A percentile compares a stretch with the other conserved stretches of the same genome.
Conservation (phyloP, 64 coral and sea anemone species). For the Cladopsammia gracilis region DNA sequence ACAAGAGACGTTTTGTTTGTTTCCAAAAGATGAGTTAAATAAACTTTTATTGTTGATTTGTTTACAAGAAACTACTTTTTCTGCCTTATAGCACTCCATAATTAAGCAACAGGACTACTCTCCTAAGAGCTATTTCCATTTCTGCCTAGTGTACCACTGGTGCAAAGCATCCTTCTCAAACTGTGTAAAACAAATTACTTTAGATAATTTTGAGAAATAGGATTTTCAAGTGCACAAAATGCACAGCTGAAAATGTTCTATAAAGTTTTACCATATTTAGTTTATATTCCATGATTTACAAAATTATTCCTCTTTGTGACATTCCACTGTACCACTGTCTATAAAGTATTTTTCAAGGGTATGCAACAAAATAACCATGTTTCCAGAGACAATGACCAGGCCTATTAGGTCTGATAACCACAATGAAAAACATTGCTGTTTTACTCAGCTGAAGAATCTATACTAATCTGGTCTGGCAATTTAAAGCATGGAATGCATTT, state of each 20-base stretch:
- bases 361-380: no score
- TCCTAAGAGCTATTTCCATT: not conserved
- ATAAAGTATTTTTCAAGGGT: no score
- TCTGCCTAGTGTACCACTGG: not conserved
- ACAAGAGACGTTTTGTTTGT: not conserved
- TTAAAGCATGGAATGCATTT: no score
- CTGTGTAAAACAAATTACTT: not conserved
- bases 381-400: no score
- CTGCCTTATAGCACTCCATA: not conserved
- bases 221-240: no score
- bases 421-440: no score
- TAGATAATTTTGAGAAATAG: not conserved
- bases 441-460: no score
- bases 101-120: not conserved
- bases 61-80: not conserved
- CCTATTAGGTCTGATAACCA: no score
- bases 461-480: no score
- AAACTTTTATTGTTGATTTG: not conserved
- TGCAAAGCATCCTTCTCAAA: not conserved
- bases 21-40: conserved; percentile 13
- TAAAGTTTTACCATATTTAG: not conserved
- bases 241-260: conserved; percentile 2
- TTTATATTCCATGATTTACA: no score
- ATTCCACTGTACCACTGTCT: no score
- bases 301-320: no score